Evolutionary conservation across 2,113 vertebrate genomes (phyloP), one percentile per base, ranked within the genome.

Genomic region (Rhagologus leucostigma): DNA sequence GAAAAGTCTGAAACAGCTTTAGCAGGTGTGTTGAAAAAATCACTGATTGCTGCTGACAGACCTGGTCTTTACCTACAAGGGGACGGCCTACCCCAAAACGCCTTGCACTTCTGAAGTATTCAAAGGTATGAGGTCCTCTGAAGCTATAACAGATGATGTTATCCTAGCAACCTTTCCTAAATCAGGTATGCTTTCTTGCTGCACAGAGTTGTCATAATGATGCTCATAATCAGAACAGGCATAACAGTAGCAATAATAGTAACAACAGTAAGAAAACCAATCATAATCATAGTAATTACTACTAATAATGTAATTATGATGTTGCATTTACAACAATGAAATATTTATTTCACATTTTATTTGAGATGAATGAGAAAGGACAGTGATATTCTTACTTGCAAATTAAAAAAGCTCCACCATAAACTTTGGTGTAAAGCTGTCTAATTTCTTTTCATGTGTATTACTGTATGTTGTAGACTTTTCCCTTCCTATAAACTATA

Each of bases 101-200:
- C 37, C 97, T 92, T 97, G 93, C 41, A 96, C 78, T 0, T 75
- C 75, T 84, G 96, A 97, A 4, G 22, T 97, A 29, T 30, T 98
- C 22, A 94, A 91, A 86, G 86, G 89, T 17, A 39, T 97, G 69
- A 85, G 67, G 20, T 41, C 27, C 53, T 50, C 97, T 73, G 56
- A 93, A 77, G 97, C 90, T 44, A 62, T 96, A 68, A 76, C 53
- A 73, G 95, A 97, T 18, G 82, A 98, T 84, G 5, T 97, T 82
- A 47, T 98, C 93, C 78, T 96, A 65, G 94, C 92, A 85, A 97
- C 97, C 3, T 98, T 97, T 92, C 97, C 97, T 57, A 98, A 98
- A 93, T 96, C 84, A 41, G 95, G 86, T 98, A 59, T 97, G 96
- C 59, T 77, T 67, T 35, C 24, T 57, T 82, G 80, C 35, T 69